phyloP scores from a whole-genome alignment of 2,888 invertebrate genomes.

The Bruchidius siliquastri region DNA sequence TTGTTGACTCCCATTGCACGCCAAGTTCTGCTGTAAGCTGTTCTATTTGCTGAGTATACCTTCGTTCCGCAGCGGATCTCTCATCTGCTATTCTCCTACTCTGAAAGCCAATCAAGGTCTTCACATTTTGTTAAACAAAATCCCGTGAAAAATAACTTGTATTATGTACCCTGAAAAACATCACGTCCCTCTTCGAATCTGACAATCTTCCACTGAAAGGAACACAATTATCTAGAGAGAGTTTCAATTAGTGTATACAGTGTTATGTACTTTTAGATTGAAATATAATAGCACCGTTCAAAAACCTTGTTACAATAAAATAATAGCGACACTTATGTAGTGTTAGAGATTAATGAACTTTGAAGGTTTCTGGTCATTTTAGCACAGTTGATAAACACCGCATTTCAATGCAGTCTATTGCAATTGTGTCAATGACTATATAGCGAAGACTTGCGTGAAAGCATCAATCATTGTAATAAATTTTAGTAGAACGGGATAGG shows the following conservation, averaged over 20 bases:
- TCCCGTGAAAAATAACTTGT: neutral
- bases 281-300: neutral
- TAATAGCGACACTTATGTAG: neutral
- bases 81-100: slow-evolving; percentile 64
- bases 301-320: neutral
- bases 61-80: slow-evolving; percentile 65
- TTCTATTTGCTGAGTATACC: slow-evolving; percentile 70
- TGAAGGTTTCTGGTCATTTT: slow-evolving; percentile 19
- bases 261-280: neutral
- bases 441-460: no score
- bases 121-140: neutral
- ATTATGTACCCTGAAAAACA: neutral
- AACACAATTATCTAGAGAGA: neutral
- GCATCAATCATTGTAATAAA: no score
- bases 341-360: neutral
- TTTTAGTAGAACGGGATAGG: no score
- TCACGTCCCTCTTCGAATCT: neutral
- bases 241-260: neutral
- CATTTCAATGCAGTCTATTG: neutral
- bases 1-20: slow-evolving; percentile 74
- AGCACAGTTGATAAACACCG: neutral
- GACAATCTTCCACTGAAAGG: no score
- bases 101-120: slow-evolving; percentile 21
- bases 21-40: slow-evolving; percentile 74
- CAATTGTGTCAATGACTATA: neutral